Evolutionary conservation across 2,888 invertebrate species (phyloP).

Genomic region (Callimorpha dominula): DNA sequence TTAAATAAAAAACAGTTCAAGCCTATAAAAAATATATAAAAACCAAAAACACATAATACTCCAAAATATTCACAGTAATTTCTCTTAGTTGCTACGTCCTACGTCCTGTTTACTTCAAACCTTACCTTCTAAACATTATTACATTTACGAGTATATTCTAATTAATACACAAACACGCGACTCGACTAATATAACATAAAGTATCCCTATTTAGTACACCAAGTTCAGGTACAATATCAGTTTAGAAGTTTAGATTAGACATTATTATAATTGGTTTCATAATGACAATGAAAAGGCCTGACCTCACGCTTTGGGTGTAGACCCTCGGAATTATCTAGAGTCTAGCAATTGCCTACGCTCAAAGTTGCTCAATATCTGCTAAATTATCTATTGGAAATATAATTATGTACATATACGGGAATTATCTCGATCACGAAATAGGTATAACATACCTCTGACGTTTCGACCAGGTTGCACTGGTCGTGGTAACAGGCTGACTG

Average conservation of each 20-base stretch:
- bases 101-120: neutral
- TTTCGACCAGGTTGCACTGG: too few relatives aligned
- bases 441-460: too few relatives aligned
- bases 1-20: too few relatives aligned
- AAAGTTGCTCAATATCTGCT: neutral
- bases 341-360: neutral
- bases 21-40: too few relatives aligned
- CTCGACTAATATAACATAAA: slow-evolving; percentile 23
- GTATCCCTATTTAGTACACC: slow-evolving; percentile 26
- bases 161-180: slow-evolving; percentile 4
- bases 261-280: slow-evolving; percentile 44
- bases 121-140: neutral
- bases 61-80: neutral
- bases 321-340: neutral
- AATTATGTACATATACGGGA: too few relatives aligned
- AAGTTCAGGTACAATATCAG: slow-evolving; percentile 30
- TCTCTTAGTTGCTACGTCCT: neutral
- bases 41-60: neutral
- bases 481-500: too few relatives aligned
- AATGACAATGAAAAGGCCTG: slow-evolving; percentile 30
- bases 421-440: too few relatives aligned
- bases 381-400: neutral
- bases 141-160: neutral
- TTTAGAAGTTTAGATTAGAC: slow-evolving; percentile 27
- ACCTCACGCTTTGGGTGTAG: neutral